Conservation (phyloP, 2,113 vertebrate species). For the Noctilio leporinus region DNA sequence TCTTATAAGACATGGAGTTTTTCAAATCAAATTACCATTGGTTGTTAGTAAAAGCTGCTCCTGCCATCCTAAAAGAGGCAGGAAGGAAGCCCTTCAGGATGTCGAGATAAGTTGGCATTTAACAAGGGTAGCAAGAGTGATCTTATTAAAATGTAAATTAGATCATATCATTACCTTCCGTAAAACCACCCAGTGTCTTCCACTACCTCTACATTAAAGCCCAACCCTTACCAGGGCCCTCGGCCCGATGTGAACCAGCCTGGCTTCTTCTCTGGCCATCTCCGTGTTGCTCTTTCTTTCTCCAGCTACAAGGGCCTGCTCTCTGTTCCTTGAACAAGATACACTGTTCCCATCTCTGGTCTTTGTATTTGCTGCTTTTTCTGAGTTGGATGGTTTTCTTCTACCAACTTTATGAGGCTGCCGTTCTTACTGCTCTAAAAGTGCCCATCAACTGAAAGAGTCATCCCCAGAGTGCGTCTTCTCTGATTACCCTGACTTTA, state of each 20-base stretch:
- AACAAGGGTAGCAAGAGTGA: neutral
- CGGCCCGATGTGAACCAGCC: rapidly evolving
- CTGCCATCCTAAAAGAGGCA: neutral
- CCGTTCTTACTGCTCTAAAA: neutral
- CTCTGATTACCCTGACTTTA: neutral
- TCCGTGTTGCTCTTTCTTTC: neutral
- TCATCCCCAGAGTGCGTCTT: no score
- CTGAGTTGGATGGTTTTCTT: neutral
- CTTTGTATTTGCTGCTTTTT: neutral
- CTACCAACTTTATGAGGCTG: no score
- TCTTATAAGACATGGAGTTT: neutral
- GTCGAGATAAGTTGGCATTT: conserved; percentile 6
- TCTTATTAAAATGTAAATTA: conserved; percentile 51
- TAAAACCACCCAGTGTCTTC: neutral
- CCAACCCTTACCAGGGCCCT: rapidly evolving
- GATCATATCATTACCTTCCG: neutral
- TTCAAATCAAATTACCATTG: conserved; percentile 20
- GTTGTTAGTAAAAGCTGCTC: neutral
- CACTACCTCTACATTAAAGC: neutral
- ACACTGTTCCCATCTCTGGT: no score
- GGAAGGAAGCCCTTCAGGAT: neutral
- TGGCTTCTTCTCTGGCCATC: neutral
- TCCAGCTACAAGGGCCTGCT: neutral
- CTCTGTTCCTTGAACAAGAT: neutral
- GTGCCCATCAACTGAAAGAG: rapidly evolving